A percentile compares a stretch with the other conserved stretches of the same genome.
Conservation (phyloP, 2,113 vertebrate genomes). For the Butorides virescens region DNA sequence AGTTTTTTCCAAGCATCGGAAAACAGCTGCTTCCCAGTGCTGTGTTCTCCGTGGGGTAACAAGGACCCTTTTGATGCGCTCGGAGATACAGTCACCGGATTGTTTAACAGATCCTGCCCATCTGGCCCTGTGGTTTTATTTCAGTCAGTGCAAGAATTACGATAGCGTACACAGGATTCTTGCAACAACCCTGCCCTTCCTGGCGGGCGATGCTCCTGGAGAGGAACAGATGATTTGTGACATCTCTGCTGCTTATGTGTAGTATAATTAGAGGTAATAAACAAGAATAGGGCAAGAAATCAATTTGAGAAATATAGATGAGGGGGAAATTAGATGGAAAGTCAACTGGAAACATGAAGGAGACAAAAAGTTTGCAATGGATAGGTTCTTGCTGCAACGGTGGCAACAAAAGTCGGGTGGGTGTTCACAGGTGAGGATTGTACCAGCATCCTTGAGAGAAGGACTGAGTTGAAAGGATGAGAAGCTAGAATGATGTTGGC, state of each 20-base stretch:
- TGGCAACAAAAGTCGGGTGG: not conserved
- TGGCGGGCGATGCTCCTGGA: not conserved
- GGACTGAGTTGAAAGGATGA: not conserved
- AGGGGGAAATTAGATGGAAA: not conserved
- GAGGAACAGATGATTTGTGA: not conserved
- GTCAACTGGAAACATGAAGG: not conserved
- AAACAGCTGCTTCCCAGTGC: slow-evolving; percentile 9
- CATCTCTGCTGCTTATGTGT: not conserved
- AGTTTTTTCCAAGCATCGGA: not conserved
- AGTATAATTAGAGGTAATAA: not conserved
- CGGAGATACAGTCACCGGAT: not conserved
- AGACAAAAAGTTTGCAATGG: not conserved
- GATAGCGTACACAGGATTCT: not conserved
- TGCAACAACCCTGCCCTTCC: not conserved
- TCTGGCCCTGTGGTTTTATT: not conserved
- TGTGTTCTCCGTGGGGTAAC: not conserved
- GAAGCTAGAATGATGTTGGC: not conserved
- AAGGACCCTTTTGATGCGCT: not conserved
- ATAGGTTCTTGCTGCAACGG: not conserved
- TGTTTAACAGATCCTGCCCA: slow-evolving; percentile 25
- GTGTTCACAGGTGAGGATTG: not conserved
- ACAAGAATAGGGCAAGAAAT: not conserved
- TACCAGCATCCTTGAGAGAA: not conserved
- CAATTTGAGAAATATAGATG: not conserved
- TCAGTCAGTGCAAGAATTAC: not conserved